phyloP scores from a whole-genome alignment of 2,113 vertebrate species.

The Malurus alboscapulatus region DNA sequence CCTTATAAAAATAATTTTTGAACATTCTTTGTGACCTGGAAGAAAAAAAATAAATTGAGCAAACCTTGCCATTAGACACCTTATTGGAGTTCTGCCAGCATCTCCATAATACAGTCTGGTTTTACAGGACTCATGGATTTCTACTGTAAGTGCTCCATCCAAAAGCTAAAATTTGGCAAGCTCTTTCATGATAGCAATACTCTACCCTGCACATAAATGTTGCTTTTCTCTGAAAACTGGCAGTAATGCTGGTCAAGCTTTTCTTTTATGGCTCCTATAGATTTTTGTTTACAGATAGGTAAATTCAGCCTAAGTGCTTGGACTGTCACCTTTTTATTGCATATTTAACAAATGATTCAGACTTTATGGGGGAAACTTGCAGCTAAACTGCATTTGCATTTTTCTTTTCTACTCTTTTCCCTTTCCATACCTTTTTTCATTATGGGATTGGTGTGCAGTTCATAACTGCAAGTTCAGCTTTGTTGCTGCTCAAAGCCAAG shows the following conservation, averaged over 20 bases:
- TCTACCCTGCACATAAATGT: neutral
- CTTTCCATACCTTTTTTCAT: neutral
- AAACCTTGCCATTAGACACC: neutral
- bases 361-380: slow-evolving; percentile 28
- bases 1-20: neutral
- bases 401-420: neutral
- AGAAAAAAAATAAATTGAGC: neutral
- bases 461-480: slow-evolving; percentile 32
- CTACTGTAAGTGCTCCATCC: neutral
- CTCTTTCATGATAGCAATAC: neutral
- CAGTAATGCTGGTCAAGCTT: neutral
- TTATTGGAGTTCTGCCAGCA: neutral
- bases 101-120: neutral
- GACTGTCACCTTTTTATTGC: slow-evolving; percentile 45
- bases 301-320: slow-evolving; percentile 46
- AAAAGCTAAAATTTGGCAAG: slow-evolving; percentile 18
- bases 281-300: slow-evolving; percentile 60
- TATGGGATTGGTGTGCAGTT: neutral
- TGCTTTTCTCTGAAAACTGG: neutral
- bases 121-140: slow-evolving; percentile 11
- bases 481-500: slow-evolving; percentile 4
- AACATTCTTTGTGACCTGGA: neutral
- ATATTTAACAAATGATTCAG: slow-evolving; percentile 46
- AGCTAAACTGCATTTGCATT: slow-evolving; percentile 39
- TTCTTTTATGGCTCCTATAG: slow-evolving; percentile 44